Conservation (phyloP, 2,113 vertebrate species). For the Corydoras maculifer region DNA sequence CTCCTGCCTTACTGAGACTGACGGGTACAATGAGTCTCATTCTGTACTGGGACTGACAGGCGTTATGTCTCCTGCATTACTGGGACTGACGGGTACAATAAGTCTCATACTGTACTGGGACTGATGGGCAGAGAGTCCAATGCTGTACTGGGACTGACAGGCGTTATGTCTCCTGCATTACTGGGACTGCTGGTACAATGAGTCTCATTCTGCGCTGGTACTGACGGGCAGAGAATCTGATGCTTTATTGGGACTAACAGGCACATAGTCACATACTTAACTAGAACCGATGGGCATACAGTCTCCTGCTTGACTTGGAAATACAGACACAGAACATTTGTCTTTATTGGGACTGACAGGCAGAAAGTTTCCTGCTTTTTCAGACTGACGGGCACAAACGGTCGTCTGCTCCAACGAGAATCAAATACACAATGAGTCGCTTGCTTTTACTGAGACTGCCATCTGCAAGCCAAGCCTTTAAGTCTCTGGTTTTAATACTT, state of each 20-base stretch:
- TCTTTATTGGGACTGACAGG: background rate
- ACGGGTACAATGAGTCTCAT: background rate
- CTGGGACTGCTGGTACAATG: background rate
- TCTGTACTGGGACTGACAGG: background rate
- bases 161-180: background rate
- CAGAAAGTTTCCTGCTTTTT: background rate
- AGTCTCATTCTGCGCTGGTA: background rate
- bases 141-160: background rate
- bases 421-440: no score
- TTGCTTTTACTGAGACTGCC: no score
- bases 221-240: background rate
- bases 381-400: background rate
- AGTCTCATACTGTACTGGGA: background rate
- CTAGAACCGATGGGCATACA: background rate
- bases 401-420: no score
- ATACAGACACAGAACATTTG: background rate
- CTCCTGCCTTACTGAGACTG: background rate
- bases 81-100: background rate
- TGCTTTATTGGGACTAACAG: background rate
- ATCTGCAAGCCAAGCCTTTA: no score
- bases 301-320: background rate
- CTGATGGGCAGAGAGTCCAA: background rate
- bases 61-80: background rate
- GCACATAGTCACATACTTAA: background rate
- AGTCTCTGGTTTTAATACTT: conserved; percentile 2